Evolutionary conservation across 1,140 invertebrate species (phyloP), one percentile per base, ranked within the genome.

Genomic region (Helicoverpa zea): DNA sequence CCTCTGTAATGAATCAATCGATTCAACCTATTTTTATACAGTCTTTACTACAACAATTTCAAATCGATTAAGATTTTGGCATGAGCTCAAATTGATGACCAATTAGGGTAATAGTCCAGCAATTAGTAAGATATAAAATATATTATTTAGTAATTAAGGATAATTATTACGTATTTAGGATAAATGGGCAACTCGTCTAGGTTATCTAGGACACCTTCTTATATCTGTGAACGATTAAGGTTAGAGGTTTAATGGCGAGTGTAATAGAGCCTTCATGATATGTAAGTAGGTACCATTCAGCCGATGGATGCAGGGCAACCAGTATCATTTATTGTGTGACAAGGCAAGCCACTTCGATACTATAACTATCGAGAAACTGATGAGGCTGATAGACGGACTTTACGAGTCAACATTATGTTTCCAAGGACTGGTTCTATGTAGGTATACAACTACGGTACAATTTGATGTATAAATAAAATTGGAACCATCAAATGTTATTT

Each of bases 191-290:
- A 43, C 35, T 43, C 35, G 35, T 43, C 35, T 43, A 43, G 35
- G 16, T 29, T 10, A 73, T 43, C 29, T 58, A 58, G 68, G 68
- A 13, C 64, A 23, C 23, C 30, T 18, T 30, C 11, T 72, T 0
- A 72, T 16, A 10, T 58, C 16, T 52, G 52, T 56, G 29, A 12
- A 7, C n/a, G 16, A 73, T 73, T 73, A 73, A 58, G 70, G 70
- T 73, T 58, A 73, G 43, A 73, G 29, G 70, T 73, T 58, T 73
- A 73, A 56, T 73, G 16, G 13, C 14, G 3, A 14, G 13, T 52
- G 43, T 23, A 73, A 56, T 73, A 54, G 18, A 54, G 49, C 18
- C 14, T 30, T 54, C 9, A 72, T 72, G 23, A 29, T 3, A 23
- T 52, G 12, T 70, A 30, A 70, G 43, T 66, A 13, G 7, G 16